Evolutionary conservation across 2,888 invertebrate genomes (phyloP).

Genomic region (Periphyllus acericola): DNA sequence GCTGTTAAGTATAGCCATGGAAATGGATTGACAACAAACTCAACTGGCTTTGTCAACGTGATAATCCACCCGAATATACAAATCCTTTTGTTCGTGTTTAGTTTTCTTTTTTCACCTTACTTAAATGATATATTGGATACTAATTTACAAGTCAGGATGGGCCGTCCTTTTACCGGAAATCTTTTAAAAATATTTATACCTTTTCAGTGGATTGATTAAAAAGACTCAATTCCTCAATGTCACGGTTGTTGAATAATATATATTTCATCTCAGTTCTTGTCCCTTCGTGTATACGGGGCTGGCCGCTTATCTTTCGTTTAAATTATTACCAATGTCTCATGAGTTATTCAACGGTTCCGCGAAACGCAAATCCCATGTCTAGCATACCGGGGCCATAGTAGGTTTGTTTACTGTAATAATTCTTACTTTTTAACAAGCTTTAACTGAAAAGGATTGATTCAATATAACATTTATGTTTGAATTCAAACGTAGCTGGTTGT

Average conservation of each 20-base stretch:
- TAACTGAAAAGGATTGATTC: not conserved
- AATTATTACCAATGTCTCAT: not conserved
- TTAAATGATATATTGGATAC: constrained; percentile 26
- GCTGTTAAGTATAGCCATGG: not conserved
- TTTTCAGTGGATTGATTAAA: not conserved
- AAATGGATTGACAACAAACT: constrained; percentile 38
- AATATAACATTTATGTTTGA: no score
- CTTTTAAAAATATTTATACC: not conserved
- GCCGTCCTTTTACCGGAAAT: not conserved
- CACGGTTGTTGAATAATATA: constrained; percentile 17
- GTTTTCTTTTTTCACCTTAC: not conserved
- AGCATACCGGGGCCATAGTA: not conserved
- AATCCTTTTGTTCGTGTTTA: constrained; percentile 11
- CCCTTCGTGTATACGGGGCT: not conserved
- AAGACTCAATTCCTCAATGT: constrained; percentile 28
- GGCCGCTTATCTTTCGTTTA: constrained; percentile 14
- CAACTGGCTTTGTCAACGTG: constrained; percentile 16
- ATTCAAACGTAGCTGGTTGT: no score
- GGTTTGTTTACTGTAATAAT: not conserved
- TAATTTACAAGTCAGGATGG: not conserved
- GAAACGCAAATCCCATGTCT: not conserved
- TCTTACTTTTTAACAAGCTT: not conserved
- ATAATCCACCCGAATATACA: constrained; percentile 28
- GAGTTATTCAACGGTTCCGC: not conserved
- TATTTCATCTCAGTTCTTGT: not conserved